Base-by-base conservation (phyloP, 2,113 vertebrate genomes). In the Antechinus stuartii region DNA sequence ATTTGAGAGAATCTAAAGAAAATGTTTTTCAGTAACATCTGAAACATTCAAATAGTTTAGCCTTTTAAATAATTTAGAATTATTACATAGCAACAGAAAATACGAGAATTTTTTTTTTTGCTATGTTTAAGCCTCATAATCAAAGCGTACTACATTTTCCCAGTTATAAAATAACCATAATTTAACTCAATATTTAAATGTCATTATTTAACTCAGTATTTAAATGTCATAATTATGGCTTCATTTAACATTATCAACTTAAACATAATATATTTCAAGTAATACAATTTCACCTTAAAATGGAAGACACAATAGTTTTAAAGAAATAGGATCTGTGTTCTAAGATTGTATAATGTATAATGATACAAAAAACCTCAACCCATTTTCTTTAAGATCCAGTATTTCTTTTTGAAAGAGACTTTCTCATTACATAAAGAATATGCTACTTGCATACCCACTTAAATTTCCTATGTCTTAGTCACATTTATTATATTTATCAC, bases 11-110 rank as follows among this genome's bases (percentile, higher is more conserved):
- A 84, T 91, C 27, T 27, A 89, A 96, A 95, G 91, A 53, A 95
- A 93, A 54, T 61, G 26, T 95, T 93, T 49, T 53, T 94, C 47
- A 90, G 54, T 90, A 92, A 92, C 46, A 91, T 90, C 93, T 94
- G 56, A 23, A 93, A 19, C 30, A 54, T 84, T 50, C 42, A 12
- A 8, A n/a, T 93, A 92, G n/a, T 61, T 95, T 94, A 90, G 1
- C 91, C 8, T 91, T 91, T 49, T 89, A 89, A 93, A 5, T 92
- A 90, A 25, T 91, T 23, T 92, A 9, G 53, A 90, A 53, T 92
- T 94, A 61, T 76, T 97, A 25, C 27, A 61, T 11, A 61, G 27
- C 57, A 76, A 76, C 35, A 92, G 56, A 91, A 84, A 95, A 54
- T 89, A 27, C 61, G 12, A 1, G 8, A 49, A 0, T 92, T 90